phyloP scores from a whole-genome alignment of 64 coral and sea anemone genomes.

The Actinia equina region DNA sequence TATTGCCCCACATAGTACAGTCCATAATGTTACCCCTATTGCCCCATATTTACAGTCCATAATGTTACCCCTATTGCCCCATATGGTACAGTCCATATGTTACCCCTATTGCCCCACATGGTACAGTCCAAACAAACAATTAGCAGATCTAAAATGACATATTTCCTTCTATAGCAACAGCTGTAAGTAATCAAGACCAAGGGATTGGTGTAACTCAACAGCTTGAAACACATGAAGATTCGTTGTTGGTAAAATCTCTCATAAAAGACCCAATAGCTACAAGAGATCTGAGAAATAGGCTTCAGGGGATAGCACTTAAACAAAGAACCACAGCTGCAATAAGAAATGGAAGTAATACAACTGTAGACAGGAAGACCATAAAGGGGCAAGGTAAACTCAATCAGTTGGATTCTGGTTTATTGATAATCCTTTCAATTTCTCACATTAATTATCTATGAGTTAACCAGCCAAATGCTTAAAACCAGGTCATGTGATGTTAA shows the following conservation, averaged over 20 bases:
- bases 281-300: constrained; percentile 5
- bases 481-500: too few species aligned
- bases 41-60: too few species aligned
- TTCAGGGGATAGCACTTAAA: constrained; percentile 15
- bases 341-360: not conserved
- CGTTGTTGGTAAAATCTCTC: not conserved
- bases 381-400: not conserved
- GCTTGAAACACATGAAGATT: not conserved
- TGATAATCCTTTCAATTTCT: too few species aligned
- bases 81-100: too few species aligned
- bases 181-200: not conserved
- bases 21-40: not conserved
- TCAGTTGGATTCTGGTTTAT: too few species aligned
- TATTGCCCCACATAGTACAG: too few species aligned
- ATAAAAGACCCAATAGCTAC: constrained; percentile 15
- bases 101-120: too few species aligned
- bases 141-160: not conserved
- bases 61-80: too few species aligned
- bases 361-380: not conserved
- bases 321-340: constrained; percentile 3
- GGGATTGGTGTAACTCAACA: not conserved
- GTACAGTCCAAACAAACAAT: too few species aligned
- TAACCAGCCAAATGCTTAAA: too few species aligned
- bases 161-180: not conserved
- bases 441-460: too few species aligned